Evolutionary conservation across 2,888 invertebrate genomes (phyloP).

Genomic region (Eupithecia vulgata): DNA sequence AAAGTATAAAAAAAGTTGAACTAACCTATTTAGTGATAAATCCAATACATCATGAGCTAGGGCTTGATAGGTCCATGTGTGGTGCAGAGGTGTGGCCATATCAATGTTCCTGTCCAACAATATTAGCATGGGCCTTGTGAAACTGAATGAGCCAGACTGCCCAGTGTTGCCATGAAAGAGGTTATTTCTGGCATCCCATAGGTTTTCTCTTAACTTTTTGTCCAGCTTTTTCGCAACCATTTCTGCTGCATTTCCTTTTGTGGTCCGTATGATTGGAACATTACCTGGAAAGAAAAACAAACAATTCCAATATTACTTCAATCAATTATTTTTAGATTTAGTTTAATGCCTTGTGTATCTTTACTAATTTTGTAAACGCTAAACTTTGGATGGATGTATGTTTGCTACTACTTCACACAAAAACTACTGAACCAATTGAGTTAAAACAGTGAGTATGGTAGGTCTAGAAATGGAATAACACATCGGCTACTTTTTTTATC

Average conservation of each 20-base stretch:
- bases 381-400: background rate
- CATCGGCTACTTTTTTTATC: background rate
- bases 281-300: conserved; percentile 77
- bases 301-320: background rate
- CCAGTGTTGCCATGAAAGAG: conserved; percentile 94
- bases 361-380: no score
- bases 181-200: conserved; percentile 98
- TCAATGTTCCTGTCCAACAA: conserved; percentile 97
- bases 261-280: conserved; percentile 95
- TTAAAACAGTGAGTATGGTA: background rate
- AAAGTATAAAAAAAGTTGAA: background rate
- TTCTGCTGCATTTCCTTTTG: conserved; percentile 98
- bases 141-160: conserved; percentile 90
- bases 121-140: conserved; percentile 96
- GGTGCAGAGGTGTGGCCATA: conserved; percentile 98
- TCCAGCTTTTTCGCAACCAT: conserved; percentile 99
- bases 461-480: background rate
- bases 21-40: conserved; percentile 91
- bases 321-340: background rate
- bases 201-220: conserved; percentile 97
- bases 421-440: background rate
- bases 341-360: no score
- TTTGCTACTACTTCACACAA: background rate
- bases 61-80: conserved; percentile 99
- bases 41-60: conserved; percentile 98